Conservation (phyloP, 2,797 vertebrate genomes). For the Synaphobranchus kaupii region DNA sequence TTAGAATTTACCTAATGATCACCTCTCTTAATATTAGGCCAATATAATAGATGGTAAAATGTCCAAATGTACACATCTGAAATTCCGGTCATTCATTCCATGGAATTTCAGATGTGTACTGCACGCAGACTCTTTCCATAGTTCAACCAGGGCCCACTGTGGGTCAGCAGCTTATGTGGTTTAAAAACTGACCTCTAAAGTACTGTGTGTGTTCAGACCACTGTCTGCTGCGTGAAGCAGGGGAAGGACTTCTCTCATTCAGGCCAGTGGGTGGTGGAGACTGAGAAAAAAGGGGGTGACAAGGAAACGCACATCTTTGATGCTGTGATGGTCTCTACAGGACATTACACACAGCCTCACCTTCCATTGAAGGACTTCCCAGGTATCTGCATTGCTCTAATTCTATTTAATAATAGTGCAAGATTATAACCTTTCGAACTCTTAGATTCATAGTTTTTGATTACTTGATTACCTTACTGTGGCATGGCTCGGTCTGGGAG, state of each 20-base stretch:
- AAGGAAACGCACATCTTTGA: conserved; percentile 77
- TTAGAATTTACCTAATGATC: not conserved
- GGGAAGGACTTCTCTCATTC: conserved; percentile 73
- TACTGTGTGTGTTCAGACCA: conserved; percentile 68
- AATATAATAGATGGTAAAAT: not conserved
- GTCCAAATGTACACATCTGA: too few species aligned
- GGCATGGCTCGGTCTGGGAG: too few species aligned
- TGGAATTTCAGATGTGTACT: not conserved
- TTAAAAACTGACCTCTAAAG: not conserved
- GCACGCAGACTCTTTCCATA: not conserved
- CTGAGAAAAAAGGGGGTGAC: conserved; percentile 67
- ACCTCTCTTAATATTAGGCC: not conserved
- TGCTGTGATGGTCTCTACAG: conserved; percentile 85
- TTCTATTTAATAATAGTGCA: not conserved
- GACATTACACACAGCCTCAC: conserved; percentile 83
- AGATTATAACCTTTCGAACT: not conserved
- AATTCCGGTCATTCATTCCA: not conserved
- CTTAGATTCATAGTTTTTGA: too few species aligned
- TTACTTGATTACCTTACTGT: too few species aligned
- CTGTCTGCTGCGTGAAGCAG: conserved; percentile 74
- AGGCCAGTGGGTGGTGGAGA: conserved; percentile 86
- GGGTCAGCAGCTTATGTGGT: not conserved
- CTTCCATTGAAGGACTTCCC: conserved; percentile 84
- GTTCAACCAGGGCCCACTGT: not conserved
- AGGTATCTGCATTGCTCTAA: conserved; percentile 63